Conservation (phyloP, 2,888 invertebrate species). For the Xanthorhoe designata region DNA sequence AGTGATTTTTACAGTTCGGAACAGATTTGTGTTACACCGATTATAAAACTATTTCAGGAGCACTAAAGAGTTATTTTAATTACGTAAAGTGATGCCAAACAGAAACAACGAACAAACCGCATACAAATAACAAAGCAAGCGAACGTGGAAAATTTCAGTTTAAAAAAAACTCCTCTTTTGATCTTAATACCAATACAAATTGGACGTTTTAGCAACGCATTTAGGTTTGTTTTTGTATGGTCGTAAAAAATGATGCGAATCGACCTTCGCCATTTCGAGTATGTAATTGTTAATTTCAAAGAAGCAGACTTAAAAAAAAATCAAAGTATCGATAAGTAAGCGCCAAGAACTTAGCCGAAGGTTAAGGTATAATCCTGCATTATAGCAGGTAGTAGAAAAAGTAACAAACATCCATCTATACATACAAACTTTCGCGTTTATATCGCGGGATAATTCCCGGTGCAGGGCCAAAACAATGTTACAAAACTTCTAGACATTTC, state of each 20-base stretch:
- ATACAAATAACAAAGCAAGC: conserved; percentile 13
- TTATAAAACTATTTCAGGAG: conserved; percentile 39
- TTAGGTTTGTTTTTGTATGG: not conserved
- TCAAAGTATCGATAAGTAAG: too few relatives aligned
- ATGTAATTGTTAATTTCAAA: too few relatives aligned
- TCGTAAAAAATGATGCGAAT: not conserved
- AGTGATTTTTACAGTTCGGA: conserved; percentile 18
- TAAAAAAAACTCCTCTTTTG: not conserved
- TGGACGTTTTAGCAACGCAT: not conserved
- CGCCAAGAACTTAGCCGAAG: too few relatives aligned
- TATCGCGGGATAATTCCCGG: too few relatives aligned
- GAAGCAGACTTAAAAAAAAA: too few relatives aligned
- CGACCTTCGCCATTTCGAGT: not conserved
- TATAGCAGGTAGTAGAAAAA: too few relatives aligned
- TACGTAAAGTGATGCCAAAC: conserved; percentile 42
- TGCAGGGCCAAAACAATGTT: too few relatives aligned
- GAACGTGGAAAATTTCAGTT: not conserved
- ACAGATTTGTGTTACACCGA: conserved; percentile 29
- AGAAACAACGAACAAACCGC: conserved; percentile 31
- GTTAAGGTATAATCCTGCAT: too few relatives aligned
- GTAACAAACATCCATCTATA: too few relatives aligned
- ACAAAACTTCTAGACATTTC: not conserved
- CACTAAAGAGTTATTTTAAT: conserved; percentile 42
- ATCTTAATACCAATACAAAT: not conserved
- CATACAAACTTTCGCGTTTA: too few relatives aligned